These are phyloP conservation scores for Campoletis raptor DNA, from an alignment of 2,888 invertebrate genomes.

Conservation along the genomic window DNA sequence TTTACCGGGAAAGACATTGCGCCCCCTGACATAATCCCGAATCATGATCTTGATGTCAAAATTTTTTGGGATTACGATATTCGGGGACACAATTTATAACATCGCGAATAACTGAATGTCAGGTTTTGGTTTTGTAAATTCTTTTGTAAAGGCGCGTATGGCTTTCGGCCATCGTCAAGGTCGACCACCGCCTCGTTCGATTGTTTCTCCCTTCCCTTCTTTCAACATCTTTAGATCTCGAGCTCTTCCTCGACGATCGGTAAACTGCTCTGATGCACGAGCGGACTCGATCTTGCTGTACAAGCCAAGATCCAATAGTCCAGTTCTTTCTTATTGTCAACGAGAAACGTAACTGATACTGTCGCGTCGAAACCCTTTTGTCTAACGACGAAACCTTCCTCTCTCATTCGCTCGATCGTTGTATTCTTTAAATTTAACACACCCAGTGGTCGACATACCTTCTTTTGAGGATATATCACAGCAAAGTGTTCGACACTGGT, in stretches of 20 bases:
- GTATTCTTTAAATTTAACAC: constrained; percentile 88
- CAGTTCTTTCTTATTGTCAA: constrained; percentile 87
- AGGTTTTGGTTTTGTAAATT: constrained; percentile 5
- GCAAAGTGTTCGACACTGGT: constrained; percentile 89
- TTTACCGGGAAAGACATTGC: not conserved
- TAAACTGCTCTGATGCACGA: constrained; percentile 86
- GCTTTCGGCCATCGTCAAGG: constrained; percentile 72
- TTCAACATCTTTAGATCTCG: constrained; percentile 84
- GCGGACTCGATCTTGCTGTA: constrained; percentile 85
- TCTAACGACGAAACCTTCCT: constrained; percentile 87
- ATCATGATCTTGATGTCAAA: not conserved
- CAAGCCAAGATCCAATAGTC: constrained; percentile 88
- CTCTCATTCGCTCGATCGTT: constrained; percentile 86
- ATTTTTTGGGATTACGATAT: not conserved
- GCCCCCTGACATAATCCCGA: not conserved
- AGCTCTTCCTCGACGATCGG: constrained; percentile 87
- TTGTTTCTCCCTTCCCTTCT: not conserved
- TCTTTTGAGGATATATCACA: constrained; percentile 88
- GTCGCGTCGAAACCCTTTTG: constrained; percentile 88
- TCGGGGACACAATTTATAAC: not conserved
- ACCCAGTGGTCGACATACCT: constrained; percentile 87
- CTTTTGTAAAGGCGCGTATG: constrained; percentile 51
- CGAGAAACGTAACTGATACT: constrained; percentile 87
- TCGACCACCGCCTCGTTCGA: constrained; percentile 39
- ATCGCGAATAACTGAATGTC: not conserved